Percentiles rank a stretch among this genome's conserved stretches.
Conservation (phyloP, 2,888 invertebrate species). For the Morpho helenor region DNA sequence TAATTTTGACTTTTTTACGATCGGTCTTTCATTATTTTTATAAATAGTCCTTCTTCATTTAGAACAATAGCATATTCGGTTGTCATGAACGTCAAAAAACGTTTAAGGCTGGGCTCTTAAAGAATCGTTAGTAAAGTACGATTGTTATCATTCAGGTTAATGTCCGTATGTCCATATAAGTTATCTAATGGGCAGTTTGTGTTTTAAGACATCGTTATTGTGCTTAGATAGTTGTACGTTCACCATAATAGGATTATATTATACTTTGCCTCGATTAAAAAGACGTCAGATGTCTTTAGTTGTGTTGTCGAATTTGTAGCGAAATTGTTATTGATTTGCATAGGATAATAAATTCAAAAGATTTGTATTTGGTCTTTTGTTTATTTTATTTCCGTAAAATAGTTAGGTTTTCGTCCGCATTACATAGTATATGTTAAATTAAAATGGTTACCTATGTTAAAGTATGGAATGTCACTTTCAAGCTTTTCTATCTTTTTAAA, state of each 20-base stretch:
- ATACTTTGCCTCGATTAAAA: slow-evolving; percentile 23
- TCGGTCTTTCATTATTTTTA: slow-evolving; percentile 8
- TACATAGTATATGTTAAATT: no score
- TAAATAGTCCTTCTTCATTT: slow-evolving; percentile 6
- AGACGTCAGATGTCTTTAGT: slow-evolving; percentile 12
- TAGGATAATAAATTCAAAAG: not conserved
- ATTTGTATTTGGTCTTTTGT: no score
- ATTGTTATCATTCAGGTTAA: slow-evolving; percentile 36
- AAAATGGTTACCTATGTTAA: no score
- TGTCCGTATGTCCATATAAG: slow-evolving; percentile 30
- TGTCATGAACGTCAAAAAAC: slow-evolving; percentile 17
- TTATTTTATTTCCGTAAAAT: no score
- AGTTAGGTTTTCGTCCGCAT: no score
- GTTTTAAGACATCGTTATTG: slow-evolving; percentile 25
- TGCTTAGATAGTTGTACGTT: slow-evolving; percentile 19
- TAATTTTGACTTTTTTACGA: not conserved
- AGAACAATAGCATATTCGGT: slow-evolving; percentile 17
- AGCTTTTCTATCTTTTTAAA: no score
- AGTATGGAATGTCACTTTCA: no score
- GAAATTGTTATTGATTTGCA: not conserved
- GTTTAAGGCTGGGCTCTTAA: slow-evolving; percentile 16
- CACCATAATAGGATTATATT: slow-evolving; percentile 16
- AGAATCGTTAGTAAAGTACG: slow-evolving; percentile 24
- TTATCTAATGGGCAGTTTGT: slow-evolving; percentile 31
- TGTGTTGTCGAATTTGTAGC: not conserved